phyloP scores from a whole-genome alignment of 2,113 vertebrate genomes.

The Petaurus breviceps region DNA sequence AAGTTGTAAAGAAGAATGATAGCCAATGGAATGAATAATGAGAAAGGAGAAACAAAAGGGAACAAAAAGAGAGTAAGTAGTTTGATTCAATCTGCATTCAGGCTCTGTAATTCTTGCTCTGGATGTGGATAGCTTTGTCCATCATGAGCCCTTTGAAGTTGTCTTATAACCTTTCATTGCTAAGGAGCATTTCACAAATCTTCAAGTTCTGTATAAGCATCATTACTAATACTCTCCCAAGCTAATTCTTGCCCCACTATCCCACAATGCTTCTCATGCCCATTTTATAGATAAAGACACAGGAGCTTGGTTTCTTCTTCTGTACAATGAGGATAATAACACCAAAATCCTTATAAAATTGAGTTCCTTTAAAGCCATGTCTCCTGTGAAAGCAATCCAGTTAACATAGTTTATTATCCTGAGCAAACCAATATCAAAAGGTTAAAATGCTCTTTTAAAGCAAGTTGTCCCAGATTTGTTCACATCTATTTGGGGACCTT shows the following conservation, averaged over 20 bases:
- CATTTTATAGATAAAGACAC: neutral
- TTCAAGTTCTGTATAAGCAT: neutral
- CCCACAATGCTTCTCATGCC: neutral
- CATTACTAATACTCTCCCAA: constrained; percentile 9
- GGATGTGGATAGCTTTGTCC: too few relatives aligned
- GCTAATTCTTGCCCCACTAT: neutral
- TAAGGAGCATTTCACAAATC: neutral
- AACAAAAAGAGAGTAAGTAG: too few relatives aligned
- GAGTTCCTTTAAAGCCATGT: neutral
- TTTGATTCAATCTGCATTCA: too few relatives aligned
- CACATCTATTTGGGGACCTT: neutral
- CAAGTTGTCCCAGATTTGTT: neutral
- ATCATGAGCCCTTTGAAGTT: too few relatives aligned
- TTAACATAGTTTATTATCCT: neutral
- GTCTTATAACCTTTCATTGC: too few relatives aligned
- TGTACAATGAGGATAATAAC: neutral
- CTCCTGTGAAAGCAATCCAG: neutral
- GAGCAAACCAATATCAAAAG: neutral
- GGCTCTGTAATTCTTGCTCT: too few relatives aligned
- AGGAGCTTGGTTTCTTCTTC: neutral
- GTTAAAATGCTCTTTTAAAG: neutral
- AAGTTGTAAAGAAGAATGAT: too few relatives aligned
- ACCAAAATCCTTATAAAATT: neutral
- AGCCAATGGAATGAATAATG: too few relatives aligned
- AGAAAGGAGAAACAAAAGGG: too few relatives aligned